Conservation (phyloP, 2,888 invertebrate species). For the Epirrhoe alternata region DNA sequence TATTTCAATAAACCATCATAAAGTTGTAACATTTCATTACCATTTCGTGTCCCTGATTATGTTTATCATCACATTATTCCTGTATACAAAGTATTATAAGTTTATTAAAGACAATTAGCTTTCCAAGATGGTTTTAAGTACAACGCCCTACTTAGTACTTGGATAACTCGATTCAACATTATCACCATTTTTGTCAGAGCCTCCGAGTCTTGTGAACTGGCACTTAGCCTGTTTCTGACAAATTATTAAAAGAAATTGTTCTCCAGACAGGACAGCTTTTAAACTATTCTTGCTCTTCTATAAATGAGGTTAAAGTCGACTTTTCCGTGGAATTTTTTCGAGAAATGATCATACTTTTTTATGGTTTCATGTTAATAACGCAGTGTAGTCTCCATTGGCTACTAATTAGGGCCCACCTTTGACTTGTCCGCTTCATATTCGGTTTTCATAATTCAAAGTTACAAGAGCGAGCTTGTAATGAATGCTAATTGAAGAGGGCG, state of each 20-base stretch:
- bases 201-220: neutral
- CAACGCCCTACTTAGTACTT: neutral
- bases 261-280: conserved; percentile 37
- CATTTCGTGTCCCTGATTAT: neutral
- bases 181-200: neutral
- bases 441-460: conserved; percentile 49
- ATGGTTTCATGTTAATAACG: conserved; percentile 56
- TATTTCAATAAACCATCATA: too few species aligned
- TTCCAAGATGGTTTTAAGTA: neutral
- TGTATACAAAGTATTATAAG: neutral
- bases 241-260: conserved; percentile 71
- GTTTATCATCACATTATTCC: neutral
- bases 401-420: conserved; percentile 61
- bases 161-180: conserved; percentile 1
- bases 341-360: conserved; percentile 59
- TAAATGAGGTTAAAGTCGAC: conserved; percentile 22
- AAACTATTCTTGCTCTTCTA: conserved; percentile 42
- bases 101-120: neutral
- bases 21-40: too few species aligned
- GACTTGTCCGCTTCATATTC: conserved; percentile 46
- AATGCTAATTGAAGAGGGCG: conserved; percentile 43
- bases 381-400: conserved; percentile 61
- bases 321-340: conserved; percentile 17
- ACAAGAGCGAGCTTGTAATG: conserved; percentile 41
- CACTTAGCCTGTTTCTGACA: conserved; percentile 61